Evolutionary conservation across 2,113 vertebrate species (phyloP).

Genomic region (Semicossyphus pulcher): DNA sequence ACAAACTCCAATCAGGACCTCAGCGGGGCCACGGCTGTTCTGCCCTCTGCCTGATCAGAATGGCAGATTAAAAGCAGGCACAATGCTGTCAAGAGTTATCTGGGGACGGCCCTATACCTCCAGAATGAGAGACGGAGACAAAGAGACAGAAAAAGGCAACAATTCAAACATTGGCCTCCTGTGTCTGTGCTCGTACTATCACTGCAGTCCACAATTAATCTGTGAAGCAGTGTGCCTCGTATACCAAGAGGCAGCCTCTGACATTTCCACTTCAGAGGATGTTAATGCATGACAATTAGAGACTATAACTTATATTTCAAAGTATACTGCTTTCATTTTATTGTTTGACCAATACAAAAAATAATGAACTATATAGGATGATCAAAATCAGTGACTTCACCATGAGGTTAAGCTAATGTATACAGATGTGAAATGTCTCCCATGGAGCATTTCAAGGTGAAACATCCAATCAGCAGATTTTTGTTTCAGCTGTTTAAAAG

Average conservation of each 20-base stretch:
- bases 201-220: neutral
- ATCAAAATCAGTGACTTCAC: neutral
- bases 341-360: too few species aligned
- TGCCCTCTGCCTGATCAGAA: slow-evolving; percentile 58
- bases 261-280: neutral
- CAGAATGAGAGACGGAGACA: slow-evolving; percentile 13
- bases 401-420: too few species aligned
- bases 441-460: neutral
- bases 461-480: neutral
- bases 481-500: neutral
- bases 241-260: neutral
- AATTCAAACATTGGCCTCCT: neutral
- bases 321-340: too few species aligned
- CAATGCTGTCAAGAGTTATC: slow-evolving; percentile 47
- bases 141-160: slow-evolving; percentile 12
- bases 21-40: slow-evolving; percentile 39
- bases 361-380: too few species aligned
- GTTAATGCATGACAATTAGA: neutral
- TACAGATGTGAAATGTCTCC: neutral
- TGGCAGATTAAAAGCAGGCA: slow-evolving; percentile 47
- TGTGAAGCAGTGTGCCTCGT: neutral
- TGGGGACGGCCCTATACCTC: neutral
- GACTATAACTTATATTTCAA: too few species aligned
- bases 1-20: slow-evolving; percentile 75
- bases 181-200: neutral